Conservation (phyloP, 2,113 vertebrate species). For the Antidorcas marsupialis region DNA sequence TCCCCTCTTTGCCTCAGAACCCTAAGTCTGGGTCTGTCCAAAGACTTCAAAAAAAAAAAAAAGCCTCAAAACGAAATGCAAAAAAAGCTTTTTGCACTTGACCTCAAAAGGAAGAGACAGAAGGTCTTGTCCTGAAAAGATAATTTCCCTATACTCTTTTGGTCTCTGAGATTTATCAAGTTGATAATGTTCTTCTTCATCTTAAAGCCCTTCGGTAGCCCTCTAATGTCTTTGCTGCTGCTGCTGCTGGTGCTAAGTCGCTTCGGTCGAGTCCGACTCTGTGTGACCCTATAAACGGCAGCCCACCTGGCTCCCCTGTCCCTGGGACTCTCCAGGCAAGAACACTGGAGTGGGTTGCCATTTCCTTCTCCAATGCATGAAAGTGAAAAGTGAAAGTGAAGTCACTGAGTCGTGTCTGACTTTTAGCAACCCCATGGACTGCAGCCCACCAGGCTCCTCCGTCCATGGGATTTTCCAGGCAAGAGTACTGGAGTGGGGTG, state of each 20-base stretch:
- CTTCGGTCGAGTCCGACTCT: no score
- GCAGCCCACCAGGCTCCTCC: no score
- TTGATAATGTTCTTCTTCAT: not conserved
- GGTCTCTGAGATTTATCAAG: not conserved
- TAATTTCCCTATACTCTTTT: not conserved
- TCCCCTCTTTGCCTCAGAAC: not conserved
- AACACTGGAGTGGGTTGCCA: no score
- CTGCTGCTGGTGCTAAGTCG: no score
- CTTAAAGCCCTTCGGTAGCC: not conserved
- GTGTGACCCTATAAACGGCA: rapidly evolving
- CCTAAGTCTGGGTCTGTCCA: not conserved
- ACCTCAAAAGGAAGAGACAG: not conserved
- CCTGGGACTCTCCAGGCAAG: no score
- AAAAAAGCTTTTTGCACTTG: not conserved
- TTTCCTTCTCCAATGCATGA: no score
- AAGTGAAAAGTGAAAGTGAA: no score
- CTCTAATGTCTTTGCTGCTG: not conserved
- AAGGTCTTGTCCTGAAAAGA: not conserved
- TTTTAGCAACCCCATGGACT: no score
- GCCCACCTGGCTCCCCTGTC: no score
- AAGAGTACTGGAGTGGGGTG: no score
- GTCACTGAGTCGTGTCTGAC: no score
- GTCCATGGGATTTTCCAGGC: no score
- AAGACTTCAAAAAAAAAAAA: not conserved
- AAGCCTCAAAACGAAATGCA: not conserved